Percentiles rank a stretch among this genome's conserved stretches.
These are phyloP conservation scores for Erpobdella octoculata DNA, from an alignment of 2,888 invertebrate species.

Conservation along the genomic window DNA sequence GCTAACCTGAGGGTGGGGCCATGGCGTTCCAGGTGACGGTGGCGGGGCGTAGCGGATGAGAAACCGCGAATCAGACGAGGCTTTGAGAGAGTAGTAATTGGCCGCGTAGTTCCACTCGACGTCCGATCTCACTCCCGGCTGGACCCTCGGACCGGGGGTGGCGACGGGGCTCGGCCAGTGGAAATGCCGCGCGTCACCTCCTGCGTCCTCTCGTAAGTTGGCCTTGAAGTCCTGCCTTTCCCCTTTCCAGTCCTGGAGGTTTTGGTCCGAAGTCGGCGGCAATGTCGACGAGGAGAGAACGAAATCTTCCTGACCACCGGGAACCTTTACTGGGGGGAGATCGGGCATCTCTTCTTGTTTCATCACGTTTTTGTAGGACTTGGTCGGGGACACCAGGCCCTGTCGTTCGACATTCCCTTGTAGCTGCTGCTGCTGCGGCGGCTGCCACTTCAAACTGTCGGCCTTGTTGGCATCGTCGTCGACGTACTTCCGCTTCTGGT, in stretches of 20 bases:
- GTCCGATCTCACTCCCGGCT: constrained; percentile 26
- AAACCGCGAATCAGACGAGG: constrained; percentile 35
- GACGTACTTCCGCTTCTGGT: too few relatives aligned
- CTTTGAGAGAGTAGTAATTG: constrained; percentile 35
- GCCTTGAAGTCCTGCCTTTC: neutral
- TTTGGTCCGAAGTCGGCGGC: neutral
- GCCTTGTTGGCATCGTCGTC: neutral
- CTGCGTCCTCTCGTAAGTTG: neutral
- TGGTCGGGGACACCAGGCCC: neutral
- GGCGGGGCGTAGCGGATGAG: constrained; percentile 35
- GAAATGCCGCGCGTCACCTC: neutral
- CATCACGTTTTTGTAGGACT: neutral
- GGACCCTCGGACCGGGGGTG: constrained; percentile 20
- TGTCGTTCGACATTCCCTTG: neutral
- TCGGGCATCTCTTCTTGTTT: too few relatives aligned
- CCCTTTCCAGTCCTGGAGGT: neutral
- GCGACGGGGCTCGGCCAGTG: neutral
- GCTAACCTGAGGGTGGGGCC: constrained; percentile 40
- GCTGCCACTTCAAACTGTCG: neutral
- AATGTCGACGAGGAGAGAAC: neutral
- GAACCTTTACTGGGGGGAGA: too few relatives aligned
- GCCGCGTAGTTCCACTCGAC: constrained; percentile 36
- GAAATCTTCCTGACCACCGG: neutral
- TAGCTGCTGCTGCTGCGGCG: neutral
- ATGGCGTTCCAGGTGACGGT: constrained; percentile 36